Conservation (phyloP, 1,140 invertebrate genomes). For the Bombyx mori region DNA sequence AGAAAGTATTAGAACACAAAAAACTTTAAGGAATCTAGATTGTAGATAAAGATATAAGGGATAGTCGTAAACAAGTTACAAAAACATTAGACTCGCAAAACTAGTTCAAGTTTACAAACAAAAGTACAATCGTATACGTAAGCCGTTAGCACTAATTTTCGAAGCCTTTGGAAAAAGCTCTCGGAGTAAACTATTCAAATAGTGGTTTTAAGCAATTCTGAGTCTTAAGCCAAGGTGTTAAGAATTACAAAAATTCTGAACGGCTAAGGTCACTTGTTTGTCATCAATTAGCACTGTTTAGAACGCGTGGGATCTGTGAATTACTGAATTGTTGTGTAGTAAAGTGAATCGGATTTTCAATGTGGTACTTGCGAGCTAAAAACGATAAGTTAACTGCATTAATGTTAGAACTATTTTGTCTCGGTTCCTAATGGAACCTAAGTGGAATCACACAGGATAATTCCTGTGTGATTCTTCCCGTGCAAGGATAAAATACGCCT, state of each 20-base stretch:
- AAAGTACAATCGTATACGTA: slow-evolving; percentile 29
- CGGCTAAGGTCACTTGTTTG: slow-evolving; percentile 30
- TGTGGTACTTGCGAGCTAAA: too few species aligned
- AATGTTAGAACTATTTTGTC: too few species aligned
- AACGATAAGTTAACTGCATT: too few species aligned
- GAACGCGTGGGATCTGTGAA: slow-evolving; percentile 30
- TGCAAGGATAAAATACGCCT: too few species aligned
- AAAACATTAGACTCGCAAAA: slow-evolving; percentile 33
- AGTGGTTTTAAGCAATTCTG: slow-evolving; percentile 10
- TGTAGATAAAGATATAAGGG: too few species aligned
- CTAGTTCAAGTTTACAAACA: slow-evolving; percentile 57
- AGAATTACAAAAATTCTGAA: slow-evolving; percentile 8
- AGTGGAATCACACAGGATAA: too few species aligned
- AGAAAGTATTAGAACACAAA: too few species aligned
- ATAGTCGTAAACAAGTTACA: slow-evolving; percentile 1
- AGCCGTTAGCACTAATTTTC: slow-evolving; percentile 12
- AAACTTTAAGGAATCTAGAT: too few species aligned
- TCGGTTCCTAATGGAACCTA: too few species aligned
- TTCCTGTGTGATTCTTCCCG: too few species aligned
- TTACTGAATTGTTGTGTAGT: slow-evolving; percentile 5
- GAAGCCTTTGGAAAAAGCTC: neutral
- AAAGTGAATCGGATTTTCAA: slow-evolving; percentile 4
- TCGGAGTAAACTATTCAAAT: neutral
- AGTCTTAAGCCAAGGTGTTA: slow-evolving; percentile 12
- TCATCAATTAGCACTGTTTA: slow-evolving; percentile 34